Evolutionary conservation across 2,888 invertebrate species (phyloP).

Genomic region (Netelia inedita): DNA sequence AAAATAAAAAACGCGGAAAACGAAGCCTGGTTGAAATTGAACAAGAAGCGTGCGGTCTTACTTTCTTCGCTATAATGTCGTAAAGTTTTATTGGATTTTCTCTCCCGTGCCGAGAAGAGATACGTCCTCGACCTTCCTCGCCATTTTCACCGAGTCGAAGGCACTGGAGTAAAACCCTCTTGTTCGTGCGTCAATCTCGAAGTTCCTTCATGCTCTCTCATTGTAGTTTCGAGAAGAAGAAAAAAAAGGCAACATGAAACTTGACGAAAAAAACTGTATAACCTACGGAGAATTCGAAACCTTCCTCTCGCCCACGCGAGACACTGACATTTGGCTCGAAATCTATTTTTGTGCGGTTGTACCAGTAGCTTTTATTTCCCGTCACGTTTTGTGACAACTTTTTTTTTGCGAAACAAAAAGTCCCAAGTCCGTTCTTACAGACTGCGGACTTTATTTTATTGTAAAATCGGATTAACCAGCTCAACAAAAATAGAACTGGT

Average conservation of each 20-base stretch:
- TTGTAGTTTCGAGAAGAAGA: constrained; percentile 5
- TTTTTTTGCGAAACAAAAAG: not conserved
- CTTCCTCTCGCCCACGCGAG: not conserved
- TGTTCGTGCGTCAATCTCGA: constrained; percentile 1
- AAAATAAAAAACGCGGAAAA: constrained; percentile 14
- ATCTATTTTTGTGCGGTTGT: constrained; percentile 6
- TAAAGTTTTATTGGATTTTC: constrained; percentile 50
- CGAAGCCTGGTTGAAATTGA: constrained; percentile 29
- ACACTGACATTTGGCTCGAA: constrained; percentile 9
- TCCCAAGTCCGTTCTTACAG: too few relatives aligned
- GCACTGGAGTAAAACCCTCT: not conserved
- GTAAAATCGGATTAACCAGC: too few relatives aligned
- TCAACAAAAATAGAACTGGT: too few relatives aligned
- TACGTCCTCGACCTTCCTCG: constrained; percentile 24
- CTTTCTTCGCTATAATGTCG: constrained; percentile 12
- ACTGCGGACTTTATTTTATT: too few relatives aligned
- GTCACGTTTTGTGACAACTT: not conserved
- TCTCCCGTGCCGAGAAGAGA: not conserved
- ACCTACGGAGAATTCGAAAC: not conserved
- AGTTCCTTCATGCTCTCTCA: not conserved
- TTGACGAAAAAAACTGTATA: too few relatives aligned
- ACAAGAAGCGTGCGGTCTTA: constrained; percentile 4
- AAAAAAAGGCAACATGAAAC: too few relatives aligned
- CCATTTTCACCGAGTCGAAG: constrained; percentile 11
- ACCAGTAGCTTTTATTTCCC: not conserved